Base-by-base conservation (phyloP, 2,888 invertebrate genomes). In the Candidula unifasciata region DNA sequence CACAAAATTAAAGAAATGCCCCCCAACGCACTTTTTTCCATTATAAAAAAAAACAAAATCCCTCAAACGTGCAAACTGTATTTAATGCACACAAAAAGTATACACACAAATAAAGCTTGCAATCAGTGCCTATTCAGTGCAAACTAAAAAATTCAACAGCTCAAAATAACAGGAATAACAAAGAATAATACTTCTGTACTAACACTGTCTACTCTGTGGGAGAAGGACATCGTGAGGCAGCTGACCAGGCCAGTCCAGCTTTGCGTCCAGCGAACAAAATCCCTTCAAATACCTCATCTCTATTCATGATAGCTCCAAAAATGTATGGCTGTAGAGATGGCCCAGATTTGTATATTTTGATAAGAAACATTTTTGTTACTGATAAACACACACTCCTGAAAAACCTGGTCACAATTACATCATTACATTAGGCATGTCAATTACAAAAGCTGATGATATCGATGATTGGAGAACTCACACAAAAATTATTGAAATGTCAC, bases 281-380 rank as follows among this genome's bases (percentile, higher is more conserved):
- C 64, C 89, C 90, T 24, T 92, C 91, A 80, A 88, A 92, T 35
- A 90, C 90, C 78, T 93, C 93, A 86, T 93, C 93, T 54, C 93
- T 89, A 88, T 92, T 93, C 85, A 93, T 87, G 80, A 93, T 90
- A 57, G 91, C 93, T 73, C 93, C 93, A 88, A 93, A 93, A 80
- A 92, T 90, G 87, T 91, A 92, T 6, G 92, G 91, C 93, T 93
- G 89, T 84, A 57, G 77, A 81, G 35, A 21, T 44, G 52, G 27
- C n/a, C 2, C 52, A 52, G n/a, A n/a, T 37, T 37, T 16, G 13
- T 2, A 71, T 18, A 71, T 37, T 71, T 35, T 24, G 27, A n/a
- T 37, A 71, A 21, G 10, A 24, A 35, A 71, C 37, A 37, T 71
- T 6, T 5, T 5, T 37, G 21, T 21, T 33, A 1, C 3, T 21